Base-by-base conservation (phyloP, 2,888 invertebrate genomes). In the Gnatocerus cornutus region DNA sequence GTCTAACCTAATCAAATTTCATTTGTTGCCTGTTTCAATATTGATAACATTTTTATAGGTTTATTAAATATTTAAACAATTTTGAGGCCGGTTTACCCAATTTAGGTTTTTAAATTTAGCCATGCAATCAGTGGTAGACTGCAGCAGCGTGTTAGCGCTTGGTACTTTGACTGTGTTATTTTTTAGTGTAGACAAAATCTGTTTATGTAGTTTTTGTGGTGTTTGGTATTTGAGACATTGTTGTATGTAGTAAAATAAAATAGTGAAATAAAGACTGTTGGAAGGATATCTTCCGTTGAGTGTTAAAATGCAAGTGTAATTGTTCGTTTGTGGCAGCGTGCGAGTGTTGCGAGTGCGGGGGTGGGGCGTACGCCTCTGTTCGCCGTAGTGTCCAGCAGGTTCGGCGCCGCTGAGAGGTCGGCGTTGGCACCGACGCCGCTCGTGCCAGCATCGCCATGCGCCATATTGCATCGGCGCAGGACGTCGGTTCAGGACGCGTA, bases 391-490 rank as follows among this genome's bases (percentile, higher is more conserved):
- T 41, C 12, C 41, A 13, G 27, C 56, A 6, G 45, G 29, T 43
- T 29, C 27, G 58, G 58, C 43, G 58, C 41, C 41, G 58, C 39
- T 56, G 39, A 43, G 59, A 27, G 14, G 39, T 14, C 61, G 61
- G 33, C 37, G 55, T 37, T 29, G 58, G 45, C 56, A 55, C 14
- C 58, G 70, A 53, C 63, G 73, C 16, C 53, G 68, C 29, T 12
- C 70, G 64, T 71, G 73, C 64, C 71, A 58, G 68, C 58, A 64
- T 48, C 67, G 73, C 39, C 74, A 72, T 71, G 73, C 77, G 76
- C 74, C 68, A 75, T 76, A 59, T 71, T 71, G 75, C 68, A 69
- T 69, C 62, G 71, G 71, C 68, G 71, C 68, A 68, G 46, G 68
- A 33, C 71, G 71, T 43, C 68, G 63, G 8, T 66, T 64, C 68